Evolutionary conservation across 2,888 invertebrate species (phyloP), one percentile per base, ranked within the genome.

Genomic region (Leucophora obtusa): DNA sequence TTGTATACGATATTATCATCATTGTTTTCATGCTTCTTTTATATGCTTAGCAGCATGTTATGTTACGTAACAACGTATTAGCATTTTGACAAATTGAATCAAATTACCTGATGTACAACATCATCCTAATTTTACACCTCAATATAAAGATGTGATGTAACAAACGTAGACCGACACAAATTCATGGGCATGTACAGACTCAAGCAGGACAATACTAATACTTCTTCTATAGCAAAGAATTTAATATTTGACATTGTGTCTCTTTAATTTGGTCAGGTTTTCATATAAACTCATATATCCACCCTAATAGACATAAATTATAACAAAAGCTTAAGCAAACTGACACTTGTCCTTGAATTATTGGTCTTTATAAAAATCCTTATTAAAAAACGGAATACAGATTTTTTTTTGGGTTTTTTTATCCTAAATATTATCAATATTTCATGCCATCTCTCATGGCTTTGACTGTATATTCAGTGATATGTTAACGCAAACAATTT

Each of bases 41-140:
- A 68, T 62, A 59, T 80, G 76, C 53, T 76, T 69, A 53, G 63
- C 63, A 59, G 63, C 59, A 76, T 69, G 69, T 73, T 76, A 69
- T 69, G 65, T 63, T 80, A 71, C 43, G 15, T 60, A 72, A 63
- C 68, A 75, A 56, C 68, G 58, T 76, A 76, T 72, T 72, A 80
- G 76, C 68, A 72, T 54, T 81, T 68, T 76, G 76, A 76, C 80
- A 81, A 81, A 81, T 81, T 76, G 76, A 81, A 76, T 81, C 72
- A 80, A 76, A 76, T 80, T 76, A 80, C 63, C 68, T 72, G 76
- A 59, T 71, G 63, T 58, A 65, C 59, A 35, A 76, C 62, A 72
- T 63, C 68, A 68, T 76, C 71, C 24, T 72, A 38, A 21, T 43
- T 47, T 47, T 47, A 69, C 43, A 69, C 53, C 63, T 65, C 43